Percentiles rank a stretch among this genome's conserved stretches.
Evolutionary conservation across 2,113 vertebrate genomes (phyloP).

Genomic region (Fulica atra): DNA sequence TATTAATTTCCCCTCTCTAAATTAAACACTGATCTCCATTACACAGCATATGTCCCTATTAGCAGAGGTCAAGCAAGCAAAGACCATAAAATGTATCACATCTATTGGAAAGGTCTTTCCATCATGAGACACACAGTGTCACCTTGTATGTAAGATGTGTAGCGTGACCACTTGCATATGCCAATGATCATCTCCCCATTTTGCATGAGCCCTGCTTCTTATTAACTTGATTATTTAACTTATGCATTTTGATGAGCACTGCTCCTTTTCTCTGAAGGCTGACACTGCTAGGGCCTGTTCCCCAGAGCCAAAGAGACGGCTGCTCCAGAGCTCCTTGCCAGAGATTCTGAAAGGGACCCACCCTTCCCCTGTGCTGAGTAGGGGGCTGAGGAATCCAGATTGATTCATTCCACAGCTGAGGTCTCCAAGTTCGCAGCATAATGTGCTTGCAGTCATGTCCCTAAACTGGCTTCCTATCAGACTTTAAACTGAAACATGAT

Average conservation of each 20-base stretch:
- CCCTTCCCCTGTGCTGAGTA: constrained; percentile 24
- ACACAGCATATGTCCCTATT: neutral
- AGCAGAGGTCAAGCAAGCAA: neutral
- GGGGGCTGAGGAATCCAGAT: constrained; percentile 21
- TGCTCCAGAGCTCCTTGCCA: neutral
- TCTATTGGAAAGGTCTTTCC: neutral
- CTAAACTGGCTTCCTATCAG: constrained; percentile 29
- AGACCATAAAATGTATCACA: neutral
- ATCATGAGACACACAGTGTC: neutral
- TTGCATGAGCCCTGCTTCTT: neutral
- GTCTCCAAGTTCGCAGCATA: neutral
- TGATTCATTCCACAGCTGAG: constrained; percentile 7
- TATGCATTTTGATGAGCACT: neutral
- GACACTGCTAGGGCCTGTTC: neutral
- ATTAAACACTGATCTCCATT: neutral
- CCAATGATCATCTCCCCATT: neutral
- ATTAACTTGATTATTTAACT: neutral
- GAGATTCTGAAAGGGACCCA: constrained; percentile 1
- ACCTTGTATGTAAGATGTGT: neutral
- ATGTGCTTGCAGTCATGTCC: constrained; percentile 34
- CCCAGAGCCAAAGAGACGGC: neutral
- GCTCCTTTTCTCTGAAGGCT: neutral
- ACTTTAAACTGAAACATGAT: constrained; percentile 31
- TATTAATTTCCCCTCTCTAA: too few species aligned
- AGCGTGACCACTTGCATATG: neutral